These are phyloP conservation scores for Pelodytes ibericus DNA, from an alignment of 2,797 vertebrate genomes.

Conservation along the genomic window DNA sequence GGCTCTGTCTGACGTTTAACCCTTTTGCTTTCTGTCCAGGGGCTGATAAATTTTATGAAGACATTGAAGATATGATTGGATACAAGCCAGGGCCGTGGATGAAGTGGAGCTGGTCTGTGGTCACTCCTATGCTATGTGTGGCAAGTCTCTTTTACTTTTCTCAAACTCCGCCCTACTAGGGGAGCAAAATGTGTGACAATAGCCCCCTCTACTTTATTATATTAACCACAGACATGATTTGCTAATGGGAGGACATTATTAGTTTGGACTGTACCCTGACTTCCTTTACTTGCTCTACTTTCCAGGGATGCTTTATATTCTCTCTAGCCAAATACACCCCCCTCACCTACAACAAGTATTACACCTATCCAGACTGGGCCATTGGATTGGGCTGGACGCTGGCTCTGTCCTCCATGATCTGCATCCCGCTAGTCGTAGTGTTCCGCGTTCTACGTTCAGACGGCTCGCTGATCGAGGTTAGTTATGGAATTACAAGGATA, in stretches of 20 bases:
- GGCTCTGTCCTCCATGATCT: constrained; percentile 93
- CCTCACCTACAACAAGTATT: constrained; percentile 95
- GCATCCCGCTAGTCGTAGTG: constrained; percentile 93
- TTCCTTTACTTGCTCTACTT: not conserved
- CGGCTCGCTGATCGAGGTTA: constrained; percentile 91
- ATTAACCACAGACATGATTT: too few relatives aligned
- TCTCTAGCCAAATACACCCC: constrained; percentile 95
- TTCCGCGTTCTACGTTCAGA: constrained; percentile 91
- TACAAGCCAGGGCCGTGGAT: constrained; percentile 97
- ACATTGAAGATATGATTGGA: constrained; percentile 98
- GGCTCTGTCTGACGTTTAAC: too few relatives aligned
- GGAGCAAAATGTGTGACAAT: too few relatives aligned
- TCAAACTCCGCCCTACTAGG: too few relatives aligned
- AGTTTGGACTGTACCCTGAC: too few relatives aligned
- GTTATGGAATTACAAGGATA: constrained; percentile 53
- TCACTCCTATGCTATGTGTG: constrained; percentile 92
- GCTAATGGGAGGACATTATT: too few relatives aligned
- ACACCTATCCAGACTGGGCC: constrained; percentile 92
- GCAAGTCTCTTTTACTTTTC: constrained; percentile 71
- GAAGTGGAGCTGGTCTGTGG: constrained; percentile 95
- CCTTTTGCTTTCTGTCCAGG: constrained; percentile 67
- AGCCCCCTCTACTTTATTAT: too few relatives aligned
- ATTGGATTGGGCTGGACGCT: constrained; percentile 92
- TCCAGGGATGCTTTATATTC: constrained; percentile 93
- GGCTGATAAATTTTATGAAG: constrained; percentile 94